These are phyloP conservation scores for Acanthoscelides obtectus DNA, from an alignment of 2,888 invertebrate genomes.

Conservation along the genomic window DNA sequence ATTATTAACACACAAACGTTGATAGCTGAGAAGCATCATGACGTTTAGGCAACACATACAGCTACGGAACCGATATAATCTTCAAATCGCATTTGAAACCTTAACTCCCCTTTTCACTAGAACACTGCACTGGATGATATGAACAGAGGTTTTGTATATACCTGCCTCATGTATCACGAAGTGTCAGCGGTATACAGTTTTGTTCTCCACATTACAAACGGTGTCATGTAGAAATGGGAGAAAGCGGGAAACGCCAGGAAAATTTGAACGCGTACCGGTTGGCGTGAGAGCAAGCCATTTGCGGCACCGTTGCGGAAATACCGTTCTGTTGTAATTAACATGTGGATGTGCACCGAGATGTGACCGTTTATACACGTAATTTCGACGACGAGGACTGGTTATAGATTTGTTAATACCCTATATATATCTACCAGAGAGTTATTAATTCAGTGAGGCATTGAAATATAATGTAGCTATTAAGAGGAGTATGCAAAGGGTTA, in stretches of 20 bases:
- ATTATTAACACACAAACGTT: too few relatives aligned
- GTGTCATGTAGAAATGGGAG: background rate
- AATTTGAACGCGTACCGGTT: background rate
- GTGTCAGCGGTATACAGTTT: background rate
- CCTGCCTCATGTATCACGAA: background rate
- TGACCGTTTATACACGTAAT: background rate
- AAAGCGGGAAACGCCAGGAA: background rate
- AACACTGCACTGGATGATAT: background rate
- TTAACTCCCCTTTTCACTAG: too few relatives aligned
- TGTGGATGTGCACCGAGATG: background rate
- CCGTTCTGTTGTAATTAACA: background rate
- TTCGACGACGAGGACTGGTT: background rate
- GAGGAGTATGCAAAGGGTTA: too few relatives aligned
- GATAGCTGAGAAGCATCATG: too few relatives aligned
- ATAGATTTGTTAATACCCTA: background rate
- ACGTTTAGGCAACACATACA: too few relatives aligned
- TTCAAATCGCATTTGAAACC: too few relatives aligned
- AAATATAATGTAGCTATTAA: too few relatives aligned
- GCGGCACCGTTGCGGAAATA: background rate
- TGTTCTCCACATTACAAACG: background rate
- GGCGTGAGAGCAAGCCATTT: background rate
- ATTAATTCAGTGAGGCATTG: too few relatives aligned
- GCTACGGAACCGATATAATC: too few relatives aligned
- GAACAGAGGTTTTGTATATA: background rate
- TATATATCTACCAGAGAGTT: too few relatives aligned